Conservation (phyloP, 2,113 vertebrate genomes). For the Petaurus breviceps region DNA sequence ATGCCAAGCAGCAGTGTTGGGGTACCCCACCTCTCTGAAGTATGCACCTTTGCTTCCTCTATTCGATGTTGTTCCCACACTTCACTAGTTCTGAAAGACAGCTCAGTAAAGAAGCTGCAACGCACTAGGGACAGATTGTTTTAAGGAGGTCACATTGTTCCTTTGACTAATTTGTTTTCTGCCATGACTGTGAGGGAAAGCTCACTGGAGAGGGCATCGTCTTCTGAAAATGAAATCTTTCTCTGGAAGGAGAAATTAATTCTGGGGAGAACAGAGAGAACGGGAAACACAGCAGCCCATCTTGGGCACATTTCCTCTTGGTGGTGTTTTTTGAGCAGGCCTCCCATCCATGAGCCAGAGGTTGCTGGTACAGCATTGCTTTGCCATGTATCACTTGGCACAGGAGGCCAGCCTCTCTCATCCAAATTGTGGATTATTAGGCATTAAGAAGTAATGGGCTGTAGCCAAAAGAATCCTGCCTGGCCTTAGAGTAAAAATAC, state of each 20-base stretch:
- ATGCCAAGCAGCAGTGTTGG: not conserved
- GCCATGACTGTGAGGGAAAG: conserved; percentile 64
- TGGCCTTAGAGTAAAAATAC: not conserved
- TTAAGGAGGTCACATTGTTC: conserved; percentile 55
- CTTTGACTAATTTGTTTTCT: conserved; percentile 70
- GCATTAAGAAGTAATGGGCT: not conserved
- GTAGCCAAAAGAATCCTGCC: not conserved
- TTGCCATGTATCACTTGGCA: not conserved
- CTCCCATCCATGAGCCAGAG: not conserved
- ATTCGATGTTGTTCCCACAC: conserved; percentile 59
- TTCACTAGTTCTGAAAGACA: conserved; percentile 43
- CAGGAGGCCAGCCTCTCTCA: not conserved
- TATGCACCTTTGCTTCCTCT: not conserved
- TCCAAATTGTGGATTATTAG: not conserved
- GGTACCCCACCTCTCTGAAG: not conserved
- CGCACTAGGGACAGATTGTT: conserved; percentile 44
- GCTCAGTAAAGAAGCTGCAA: conserved; percentile 65
- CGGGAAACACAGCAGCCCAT: conserved; percentile 16
- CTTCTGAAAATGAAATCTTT: conserved; percentile 61
- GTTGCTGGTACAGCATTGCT: not conserved
- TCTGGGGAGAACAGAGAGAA: conserved; percentile 57
- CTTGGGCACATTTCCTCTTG: not conserved
- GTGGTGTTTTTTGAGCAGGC: not conserved
- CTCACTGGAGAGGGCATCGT: conserved; percentile 48
- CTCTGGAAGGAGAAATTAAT: conserved; percentile 64